Evolutionary conservation across 1,140 invertebrate genomes (phyloP).

Genomic region (Colletes gigas): DNA sequence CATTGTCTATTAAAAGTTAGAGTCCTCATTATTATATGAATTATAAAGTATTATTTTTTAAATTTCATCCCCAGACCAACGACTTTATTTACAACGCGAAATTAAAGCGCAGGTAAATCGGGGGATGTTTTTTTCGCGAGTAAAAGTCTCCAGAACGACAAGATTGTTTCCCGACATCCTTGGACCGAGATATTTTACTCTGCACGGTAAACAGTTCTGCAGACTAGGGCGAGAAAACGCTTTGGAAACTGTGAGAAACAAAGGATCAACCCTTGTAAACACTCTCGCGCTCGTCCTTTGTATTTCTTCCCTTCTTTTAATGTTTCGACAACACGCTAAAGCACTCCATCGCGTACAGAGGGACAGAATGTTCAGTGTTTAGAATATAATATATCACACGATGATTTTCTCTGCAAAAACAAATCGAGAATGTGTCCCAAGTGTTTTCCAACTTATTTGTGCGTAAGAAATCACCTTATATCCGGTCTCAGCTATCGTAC

Average conservation of each 20-base stretch:
- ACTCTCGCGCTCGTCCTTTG: conserved; percentile 17
- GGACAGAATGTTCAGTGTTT: background rate
- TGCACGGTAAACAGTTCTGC: background rate
- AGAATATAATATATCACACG: no score
- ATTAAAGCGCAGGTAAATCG: background rate
- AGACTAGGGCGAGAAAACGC: background rate
- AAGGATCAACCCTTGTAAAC: conserved; percentile 27
- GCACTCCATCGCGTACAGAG: no score
- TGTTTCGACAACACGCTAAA: background rate
- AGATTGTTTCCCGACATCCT: conserved; percentile 29
- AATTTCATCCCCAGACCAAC: no score
- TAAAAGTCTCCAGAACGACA: background rate
- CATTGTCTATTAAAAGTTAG: no score
- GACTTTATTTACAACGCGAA: no score
- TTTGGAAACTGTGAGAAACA: conserved; percentile 12
- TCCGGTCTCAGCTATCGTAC: no score
- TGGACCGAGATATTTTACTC: conserved; percentile 5
- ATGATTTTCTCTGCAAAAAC: no score
- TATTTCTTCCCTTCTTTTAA: background rate
- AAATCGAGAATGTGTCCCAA: no score
- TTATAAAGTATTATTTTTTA: no score
- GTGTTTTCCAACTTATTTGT: no score
- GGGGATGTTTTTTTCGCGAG: conserved; percentile 8
- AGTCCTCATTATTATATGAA: no score
- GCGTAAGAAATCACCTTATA: no score